Evolutionary conservation across 1,140 invertebrate genomes (phyloP).

Genomic region (Sminthurinus signatus): DNA sequence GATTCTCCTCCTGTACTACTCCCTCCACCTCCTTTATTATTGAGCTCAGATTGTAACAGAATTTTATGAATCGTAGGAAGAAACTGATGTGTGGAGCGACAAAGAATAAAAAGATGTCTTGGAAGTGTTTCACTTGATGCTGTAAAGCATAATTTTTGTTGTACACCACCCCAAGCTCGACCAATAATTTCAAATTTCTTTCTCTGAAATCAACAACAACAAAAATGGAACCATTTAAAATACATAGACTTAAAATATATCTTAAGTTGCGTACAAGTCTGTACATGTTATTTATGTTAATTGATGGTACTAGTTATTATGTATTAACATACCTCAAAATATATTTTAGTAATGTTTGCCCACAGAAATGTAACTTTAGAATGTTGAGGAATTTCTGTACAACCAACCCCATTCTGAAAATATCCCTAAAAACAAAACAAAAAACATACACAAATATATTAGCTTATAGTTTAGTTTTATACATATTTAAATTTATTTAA

Average conservation of each 20-base stretch:
- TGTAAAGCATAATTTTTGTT: conserved; percentile 77
- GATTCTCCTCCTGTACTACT: conserved; percentile 32
- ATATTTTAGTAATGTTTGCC: conserved; percentile 87
- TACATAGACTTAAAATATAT: too few relatives aligned
- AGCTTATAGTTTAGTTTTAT: too few relatives aligned
- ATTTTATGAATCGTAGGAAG: conserved; percentile 61
- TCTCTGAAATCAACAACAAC: too few relatives aligned
- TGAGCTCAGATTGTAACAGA: conserved; percentile 13
- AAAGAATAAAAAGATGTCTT: conserved; percentile 77
- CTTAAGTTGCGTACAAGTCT: too few relatives aligned
- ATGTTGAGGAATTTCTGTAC: conserved; percentile 44
- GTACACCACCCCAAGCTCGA: conserved; percentile 53
- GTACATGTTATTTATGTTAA: not conserved
- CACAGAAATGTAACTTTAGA: conserved; percentile 64
- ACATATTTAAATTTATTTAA: too few relatives aligned
- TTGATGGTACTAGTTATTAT: too few relatives aligned
- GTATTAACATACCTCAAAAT: conserved; percentile 65
- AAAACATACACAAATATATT: too few relatives aligned
- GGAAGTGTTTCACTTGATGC: conserved; percentile 86
- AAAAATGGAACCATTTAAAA: too few relatives aligned
- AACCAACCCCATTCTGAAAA: conserved; percentile 37
- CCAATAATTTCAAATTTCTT: conserved; percentile 94
- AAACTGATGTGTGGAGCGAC: conserved; percentile 88
- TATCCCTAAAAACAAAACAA: too few relatives aligned
- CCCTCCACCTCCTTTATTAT: conserved; percentile 14